Conservation (phyloP, 2,888 invertebrate genomes). For the Amiota communis region DNA sequence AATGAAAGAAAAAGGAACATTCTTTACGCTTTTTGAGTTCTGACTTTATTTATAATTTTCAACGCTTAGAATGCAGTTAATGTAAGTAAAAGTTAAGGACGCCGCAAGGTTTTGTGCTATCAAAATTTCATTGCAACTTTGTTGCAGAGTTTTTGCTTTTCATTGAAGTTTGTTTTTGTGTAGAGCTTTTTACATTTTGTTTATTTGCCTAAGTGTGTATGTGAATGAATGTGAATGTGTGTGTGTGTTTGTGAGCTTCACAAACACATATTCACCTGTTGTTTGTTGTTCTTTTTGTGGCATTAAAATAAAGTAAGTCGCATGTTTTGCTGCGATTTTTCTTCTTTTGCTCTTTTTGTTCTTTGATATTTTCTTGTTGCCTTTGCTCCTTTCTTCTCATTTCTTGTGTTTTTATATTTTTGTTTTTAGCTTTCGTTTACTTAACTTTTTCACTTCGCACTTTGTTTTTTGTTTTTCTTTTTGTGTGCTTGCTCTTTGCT, state of each 20-base stretch:
- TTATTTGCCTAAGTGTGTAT: neutral
- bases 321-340: neutral
- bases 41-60: conserved; percentile 19
- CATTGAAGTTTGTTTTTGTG: neutral
- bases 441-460: neutral
- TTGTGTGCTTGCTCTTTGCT: neutral
- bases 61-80: conserved; percentile 38
- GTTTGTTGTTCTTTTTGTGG: neutral
- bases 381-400: neutral
- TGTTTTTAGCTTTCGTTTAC: neutral
- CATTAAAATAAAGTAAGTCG: too few species aligned
- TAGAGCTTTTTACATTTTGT: too few species aligned
- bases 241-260: conserved; percentile 17
- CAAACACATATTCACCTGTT: conserved; percentile 40
- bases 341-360: neutral
- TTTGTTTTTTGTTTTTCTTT: neutral
- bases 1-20: too few species aligned
- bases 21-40: neutral
- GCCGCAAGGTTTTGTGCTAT: conserved; percentile 51
- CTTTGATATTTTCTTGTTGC: neutral
- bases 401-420: neutral
- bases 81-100: conserved; percentile 36
- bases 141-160: conserved; percentile 5
- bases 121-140: conserved; percentile 40
- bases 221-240: conserved; percentile 12